Conservation (phyloP, 2,888 invertebrate species). For the Pammene aurita region DNA sequence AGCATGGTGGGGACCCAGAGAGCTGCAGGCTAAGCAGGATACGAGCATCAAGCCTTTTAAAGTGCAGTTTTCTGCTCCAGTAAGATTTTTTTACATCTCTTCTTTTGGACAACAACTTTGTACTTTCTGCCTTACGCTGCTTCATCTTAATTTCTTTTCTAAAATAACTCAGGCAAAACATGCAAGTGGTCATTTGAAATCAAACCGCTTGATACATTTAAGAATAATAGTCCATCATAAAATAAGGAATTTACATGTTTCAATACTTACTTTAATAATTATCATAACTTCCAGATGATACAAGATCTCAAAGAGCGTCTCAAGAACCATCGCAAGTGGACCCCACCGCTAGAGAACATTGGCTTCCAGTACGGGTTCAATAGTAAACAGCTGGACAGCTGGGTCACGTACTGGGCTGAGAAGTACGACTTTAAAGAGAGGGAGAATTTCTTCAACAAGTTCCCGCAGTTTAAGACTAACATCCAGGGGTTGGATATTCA, state of each 20-base stretch:
- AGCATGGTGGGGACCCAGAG: constrained; percentile 78
- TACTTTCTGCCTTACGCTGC: too few relatives aligned
- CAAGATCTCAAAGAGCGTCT: constrained; percentile 44
- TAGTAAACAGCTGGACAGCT: constrained; percentile 81
- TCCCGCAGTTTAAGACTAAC: constrained; percentile 87
- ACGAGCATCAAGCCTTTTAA: constrained; percentile 77
- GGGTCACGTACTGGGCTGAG: constrained; percentile 88
- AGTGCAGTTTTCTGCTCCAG: constrained; percentile 78
- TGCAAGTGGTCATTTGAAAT: too few relatives aligned
- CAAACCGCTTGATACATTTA: too few relatives aligned
- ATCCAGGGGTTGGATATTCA: constrained; percentile 87
- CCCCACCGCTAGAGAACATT: constrained; percentile 82
- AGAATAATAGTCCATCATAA: background rate
- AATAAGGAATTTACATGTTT: background rate
- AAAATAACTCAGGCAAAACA: too few relatives aligned
- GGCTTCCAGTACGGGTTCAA: constrained; percentile 91
- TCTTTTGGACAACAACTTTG: too few relatives aligned
- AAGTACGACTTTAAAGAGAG: constrained; percentile 83
- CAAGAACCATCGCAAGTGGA: constrained; percentile 41
- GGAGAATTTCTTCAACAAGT: constrained; percentile 85
- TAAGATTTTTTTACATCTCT: constrained; percentile 50
- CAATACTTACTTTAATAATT: background rate
- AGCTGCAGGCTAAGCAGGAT: constrained; percentile 65
- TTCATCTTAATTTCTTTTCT: too few relatives aligned
- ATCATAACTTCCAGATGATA: constrained; percentile 42